Evolutionary conservation across 2,113 vertebrate species (phyloP), one percentile per base, ranked within the genome.

Genomic region (Gavia stellata): DNA sequence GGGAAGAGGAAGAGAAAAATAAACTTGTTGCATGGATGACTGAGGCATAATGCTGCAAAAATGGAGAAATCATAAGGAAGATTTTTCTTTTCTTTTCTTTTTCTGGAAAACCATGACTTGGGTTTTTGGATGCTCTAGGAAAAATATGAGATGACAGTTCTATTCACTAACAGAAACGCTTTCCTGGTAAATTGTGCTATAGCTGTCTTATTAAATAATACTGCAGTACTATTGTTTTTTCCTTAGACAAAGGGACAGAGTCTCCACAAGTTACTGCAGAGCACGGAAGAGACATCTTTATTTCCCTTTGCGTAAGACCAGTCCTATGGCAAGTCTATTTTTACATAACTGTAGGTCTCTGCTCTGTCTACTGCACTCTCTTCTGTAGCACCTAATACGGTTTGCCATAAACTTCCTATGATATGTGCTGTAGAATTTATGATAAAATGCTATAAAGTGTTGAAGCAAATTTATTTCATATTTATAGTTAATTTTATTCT

Each of bases 401-500:
- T 90, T 97, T 97, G 92, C 95, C 95, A 90, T 97, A 97, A 98
- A 97, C 89, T 95, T 97, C 94, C 95, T 77, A 58, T 82, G 87
- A 95, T 95, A 81, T 49, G 75, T 95, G 90, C 93, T 86, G 66
- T 67, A 97, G 96, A 98, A 98, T 97, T 97, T 98, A 97, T 97
- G 97, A 97, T 96, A 98, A 98, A 98, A 97, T 89, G 91, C 81
- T 94, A 74, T 95, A 93, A 97, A 97, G 72, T 96, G 85, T 93
- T 82, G 92, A 98, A 96, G 97, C 68, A 97, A 97, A 98, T 97
- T 97, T 97, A 90, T 96, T 98, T 97, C 95, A 85, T 96, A 98
- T 98, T 98, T 98, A 97, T 92, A 96, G 97, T 95, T 97, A 96
- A 97, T 98, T 98, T 98, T 98, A 98, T 97, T 97, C 95, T 72